Evolutionary conservation across 2,888 invertebrate species (phyloP), one percentile per base, ranked within the genome.

Genomic region (Scaptomyza polygonia): DNA sequence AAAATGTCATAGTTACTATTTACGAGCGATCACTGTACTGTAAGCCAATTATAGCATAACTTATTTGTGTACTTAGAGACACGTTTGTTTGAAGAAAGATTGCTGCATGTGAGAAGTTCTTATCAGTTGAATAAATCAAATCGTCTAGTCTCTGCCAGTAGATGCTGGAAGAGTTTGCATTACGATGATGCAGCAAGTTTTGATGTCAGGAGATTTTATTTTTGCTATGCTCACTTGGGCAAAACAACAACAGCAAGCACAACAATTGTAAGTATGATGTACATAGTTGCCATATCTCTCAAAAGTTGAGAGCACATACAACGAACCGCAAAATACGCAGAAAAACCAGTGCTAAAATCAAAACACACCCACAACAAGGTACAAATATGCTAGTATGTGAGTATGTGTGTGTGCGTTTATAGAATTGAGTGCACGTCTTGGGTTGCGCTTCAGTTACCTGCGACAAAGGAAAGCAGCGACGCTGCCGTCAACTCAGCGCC

Each of bases 381-480:
- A 61, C 44, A 58, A 27, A n/a, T 18, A 12, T n/a, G 5, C n/a
- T 5, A n/a, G 8, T 42, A 2, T 30, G 12, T 62, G 53, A 27
- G 18, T 9, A 48, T 61, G 53, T 34, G 18, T 9, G 54, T 61
- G 52, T 58, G 55, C 49, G 55, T 62, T 58, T 68, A 39, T 58
- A 42, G 52, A 73, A 75, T 68, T 73, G 76, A 75, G 76, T 75
- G 62, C 73, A 65, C 61, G 71, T 65, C 76, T 73, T 75, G 52
- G 62, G 73, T 73, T 76, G 72, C 80, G 80, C 79, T 82, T 85
- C 86, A 81, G 86, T 82, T 81, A 71, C 86, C 83, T 79, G 82
- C 77, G 65, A 86, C 86, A 85, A 82, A 71, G 68, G 61, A 68
- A 65, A 63, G 64, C 69, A 64, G 64, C 77, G 72, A 56, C 49